Evolutionary conservation across 2,888 invertebrate genomes (phyloP), one percentile per base, ranked within the genome.

Genomic region (Drosophila demipolita): DNA sequence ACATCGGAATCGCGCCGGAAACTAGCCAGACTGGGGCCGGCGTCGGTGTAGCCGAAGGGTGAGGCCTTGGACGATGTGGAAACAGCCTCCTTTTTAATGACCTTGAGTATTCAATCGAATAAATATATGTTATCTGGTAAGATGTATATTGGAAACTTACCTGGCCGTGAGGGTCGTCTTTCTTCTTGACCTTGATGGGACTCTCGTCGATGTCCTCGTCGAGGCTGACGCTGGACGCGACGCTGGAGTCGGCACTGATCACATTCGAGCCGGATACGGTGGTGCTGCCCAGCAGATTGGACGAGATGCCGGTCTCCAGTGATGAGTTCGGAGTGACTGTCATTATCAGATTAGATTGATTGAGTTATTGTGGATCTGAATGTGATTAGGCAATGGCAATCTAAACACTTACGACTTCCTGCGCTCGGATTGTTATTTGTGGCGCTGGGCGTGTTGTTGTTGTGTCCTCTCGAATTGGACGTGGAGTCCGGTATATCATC

Each of bases 381-480:
- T 48, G 11, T 38, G n/a, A 52, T 23, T 42, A 33, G 6, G 26
- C 12, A 33, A 45, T 36, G 45, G 23, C 23, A 23, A 45, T 23
- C 45, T n/a, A 12, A 57, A 59, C 20, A 84, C 91, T 91, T 93
- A 93, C 93, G 89, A 70, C 91, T 93, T 82, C 93, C 93, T 55
- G 92, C 91, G 78, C 91, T 95, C 90, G 94, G 95, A 93, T 96
- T 96, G 92, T 96, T 97, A 88, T 95, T 96, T 69, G 96, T 96
- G 64, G 96, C 96, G 91, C 95, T 96, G 29, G 96, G 96, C 50
- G 96, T 97, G 92, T 97, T 97, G 93, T 97, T 97, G 91, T 97
- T 96, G 91, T 96, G 95, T 60, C 96, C 96, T 76, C 96, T 94
- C 17, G 94, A 94, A 78, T 93, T 93, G 40, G 96, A 95, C 36